Conservation (phyloP, 1,140 invertebrate genomes). For the Cephus cinctus region DNA sequence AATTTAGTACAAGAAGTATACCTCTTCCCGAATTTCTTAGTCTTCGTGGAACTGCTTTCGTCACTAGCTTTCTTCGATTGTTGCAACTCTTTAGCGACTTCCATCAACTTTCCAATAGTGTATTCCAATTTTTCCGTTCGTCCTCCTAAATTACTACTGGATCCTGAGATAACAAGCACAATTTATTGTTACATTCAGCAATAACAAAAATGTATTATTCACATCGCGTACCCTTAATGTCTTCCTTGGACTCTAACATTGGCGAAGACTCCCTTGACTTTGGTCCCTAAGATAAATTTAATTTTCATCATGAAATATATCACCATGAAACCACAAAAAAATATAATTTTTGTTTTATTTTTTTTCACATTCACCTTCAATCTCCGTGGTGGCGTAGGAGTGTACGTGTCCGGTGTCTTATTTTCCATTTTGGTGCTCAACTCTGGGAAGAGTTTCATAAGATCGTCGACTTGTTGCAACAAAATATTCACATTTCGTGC, state of each 20-base stretch:
- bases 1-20: constrained; percentile 15
- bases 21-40: constrained; percentile 50
- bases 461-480: constrained; percentile 75
- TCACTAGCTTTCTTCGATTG: constrained; percentile 48
- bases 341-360: neutral
- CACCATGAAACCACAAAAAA: constrained; percentile 8
- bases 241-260: constrained; percentile 51
- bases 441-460: constrained; percentile 72
- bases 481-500: constrained; percentile 67
- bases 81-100: constrained; percentile 47
- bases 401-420: constrained; percentile 41
- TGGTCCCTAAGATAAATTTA: constrained; percentile 43
- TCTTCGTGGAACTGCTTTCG: constrained; percentile 31
- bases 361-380: constrained; percentile 47
- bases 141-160: constrained; percentile 46
- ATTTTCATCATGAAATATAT: constrained; percentile 7
- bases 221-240: constrained; percentile 45
- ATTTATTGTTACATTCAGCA: constrained; percentile 14
- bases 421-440: constrained; percentile 46
- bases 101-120: constrained; percentile 48
- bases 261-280: constrained; percentile 66
- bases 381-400: constrained; percentile 61
- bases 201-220: constrained; percentile 9
- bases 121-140: constrained; percentile 50
- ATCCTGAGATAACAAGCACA: constrained; percentile 40